Evolutionary conservation across 2,888 invertebrate species (phyloP), one percentile per base, ranked within the genome.

Genomic region (Troides helena): DNA sequence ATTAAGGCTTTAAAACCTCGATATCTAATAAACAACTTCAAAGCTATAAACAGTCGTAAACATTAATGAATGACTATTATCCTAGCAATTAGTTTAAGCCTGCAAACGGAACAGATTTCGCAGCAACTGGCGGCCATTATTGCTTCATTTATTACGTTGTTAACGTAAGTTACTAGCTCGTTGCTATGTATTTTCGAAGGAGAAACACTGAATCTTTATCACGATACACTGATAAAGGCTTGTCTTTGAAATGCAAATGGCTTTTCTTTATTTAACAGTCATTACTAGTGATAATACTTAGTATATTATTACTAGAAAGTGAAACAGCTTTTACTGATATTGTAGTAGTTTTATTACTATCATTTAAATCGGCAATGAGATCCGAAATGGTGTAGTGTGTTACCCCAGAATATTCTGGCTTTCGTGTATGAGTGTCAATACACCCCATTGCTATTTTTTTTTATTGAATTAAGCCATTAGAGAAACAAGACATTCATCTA

Each of bases 61-160:
- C 39, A 30, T 57, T 64, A 56, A 66, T 59, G 39, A 67, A 67
- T 67, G 59, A 58, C 63, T 59, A 70, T 66, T 70, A 70, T 53
- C 63, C 18, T 21, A 56, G 63, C 56, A 67, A 70, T 70, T 70
- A 70, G 70, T 67, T 64, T 46, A 63, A 70, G 60, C 53, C 63
- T 67, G 39, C 59, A 58, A 46, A 70, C 66, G 58, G 63, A 70
- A 67, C 67, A 70, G 67, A 70, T 67, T 70, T 66, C 25, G n/a
- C 6, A 53, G 60, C 57, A 39, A 70, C 56, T 56, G 10, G 43
- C 60, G 43, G 59, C 53, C 53, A 70, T 70, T 70, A 67, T 63
- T 63, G 30, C 56, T 43, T 46, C 63, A 67, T 70, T 67, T 53
- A 70, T 70, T 70, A 59, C 43, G 30, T 36, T 63, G 67, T 70